Evolutionary conservation across 2,888 invertebrate genomes (phyloP).

Genomic region (Nomada ruficornis): DNA sequence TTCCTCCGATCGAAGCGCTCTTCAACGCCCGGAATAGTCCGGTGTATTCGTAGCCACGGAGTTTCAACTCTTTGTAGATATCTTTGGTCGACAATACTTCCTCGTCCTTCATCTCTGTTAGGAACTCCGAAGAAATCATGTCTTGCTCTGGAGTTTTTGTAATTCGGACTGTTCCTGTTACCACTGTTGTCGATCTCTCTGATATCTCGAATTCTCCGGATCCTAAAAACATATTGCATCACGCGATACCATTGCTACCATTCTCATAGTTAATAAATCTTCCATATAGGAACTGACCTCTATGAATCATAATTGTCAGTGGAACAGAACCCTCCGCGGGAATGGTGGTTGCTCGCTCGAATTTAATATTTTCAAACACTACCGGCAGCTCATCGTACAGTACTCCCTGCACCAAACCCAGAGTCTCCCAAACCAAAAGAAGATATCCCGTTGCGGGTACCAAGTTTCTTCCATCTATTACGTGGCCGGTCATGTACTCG

Average conservation of each 20-base stretch:
- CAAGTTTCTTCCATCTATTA: conserved; percentile 93
- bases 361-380: conserved; percentile 87
- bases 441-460: conserved; percentile 95
- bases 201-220: conserved; percentile 86
- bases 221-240: conserved; percentile 72
- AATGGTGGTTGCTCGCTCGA: conserved; percentile 87
- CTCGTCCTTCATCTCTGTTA: conserved; percentile 68
- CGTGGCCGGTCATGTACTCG: conserved; percentile 91
- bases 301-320: conserved; percentile 79
- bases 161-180: conserved; percentile 88
- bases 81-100: conserved; percentile 79
- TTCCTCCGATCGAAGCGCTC: conserved; percentile 83
- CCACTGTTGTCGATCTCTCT: conserved; percentile 89
- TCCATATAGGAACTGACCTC: conserved; percentile 63
- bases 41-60: conserved; percentile 86
- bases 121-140: conserved; percentile 72
- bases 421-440: conserved; percentile 90
- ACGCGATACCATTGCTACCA: conserved; percentile 73
- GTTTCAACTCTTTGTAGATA: conserved; percentile 84
- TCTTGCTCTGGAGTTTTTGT: conserved; percentile 84
- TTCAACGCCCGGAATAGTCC: conserved; percentile 85
- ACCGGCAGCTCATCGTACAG: conserved; percentile 90
- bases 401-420: conserved; percentile 89
- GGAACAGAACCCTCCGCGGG: conserved; percentile 82
- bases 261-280: conserved; percentile 70